These are phyloP conservation scores for Elephas maximus DNA, from an alignment of 2,113 vertebrate species.

Conservation along the genomic window DNA sequence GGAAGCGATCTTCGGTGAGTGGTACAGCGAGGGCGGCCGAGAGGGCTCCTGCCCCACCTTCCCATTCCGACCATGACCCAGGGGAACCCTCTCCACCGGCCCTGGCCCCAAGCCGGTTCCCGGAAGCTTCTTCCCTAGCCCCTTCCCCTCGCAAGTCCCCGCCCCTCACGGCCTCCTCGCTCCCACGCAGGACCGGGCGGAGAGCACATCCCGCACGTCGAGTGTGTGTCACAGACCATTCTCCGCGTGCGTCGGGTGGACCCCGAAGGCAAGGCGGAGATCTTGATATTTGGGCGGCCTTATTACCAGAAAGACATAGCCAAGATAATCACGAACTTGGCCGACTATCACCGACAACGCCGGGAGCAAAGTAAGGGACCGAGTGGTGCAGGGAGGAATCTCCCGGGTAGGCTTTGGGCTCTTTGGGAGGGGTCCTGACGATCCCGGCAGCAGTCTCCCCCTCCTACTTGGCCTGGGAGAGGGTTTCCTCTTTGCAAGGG, in stretches of 20 bases:
- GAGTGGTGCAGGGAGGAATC: background rate
- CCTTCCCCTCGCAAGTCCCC: background rate
- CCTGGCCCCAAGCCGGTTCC: background rate
- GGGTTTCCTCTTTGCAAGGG: background rate
- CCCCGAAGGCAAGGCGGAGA: no score
- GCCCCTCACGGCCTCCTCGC: background rate
- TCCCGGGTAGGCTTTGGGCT: no score
- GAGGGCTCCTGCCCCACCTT: background rate
- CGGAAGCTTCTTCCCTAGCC: fast-evolving
- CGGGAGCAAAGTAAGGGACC: background rate
- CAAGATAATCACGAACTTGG: conserved; percentile 40
- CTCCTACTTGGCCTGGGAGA: background rate
- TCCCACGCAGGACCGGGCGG: background rate
- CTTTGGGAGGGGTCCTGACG: background rate
- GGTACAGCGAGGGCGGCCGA: background rate
- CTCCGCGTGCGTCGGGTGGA: conserved; percentile 17
- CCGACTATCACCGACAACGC: background rate
- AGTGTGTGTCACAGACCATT: conserved; percentile 22
- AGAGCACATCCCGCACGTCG: conserved; percentile 39
- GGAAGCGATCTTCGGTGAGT: conserved; percentile 69
- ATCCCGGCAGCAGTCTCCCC: fast-evolving
- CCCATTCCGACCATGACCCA: no score
- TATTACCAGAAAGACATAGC: conserved; percentile 52
- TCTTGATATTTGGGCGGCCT: background rate
- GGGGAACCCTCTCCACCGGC: background rate